Percentiles rank a stretch among this genome's conserved stretches.
phyloP scores from a whole-genome alignment of 2,797 vertebrate genomes.

The Nannoperca obscura region DNA sequence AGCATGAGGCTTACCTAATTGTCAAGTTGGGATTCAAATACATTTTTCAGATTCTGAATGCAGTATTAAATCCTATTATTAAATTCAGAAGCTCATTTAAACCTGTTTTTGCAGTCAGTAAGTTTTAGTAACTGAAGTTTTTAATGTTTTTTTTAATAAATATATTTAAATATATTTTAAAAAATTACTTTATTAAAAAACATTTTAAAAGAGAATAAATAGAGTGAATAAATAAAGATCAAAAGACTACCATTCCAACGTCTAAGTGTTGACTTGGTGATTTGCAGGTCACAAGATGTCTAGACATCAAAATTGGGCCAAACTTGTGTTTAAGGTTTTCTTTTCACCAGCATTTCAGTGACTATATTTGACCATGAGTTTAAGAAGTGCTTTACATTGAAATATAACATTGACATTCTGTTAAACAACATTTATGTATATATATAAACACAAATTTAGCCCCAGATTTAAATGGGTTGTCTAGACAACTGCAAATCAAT shows the following conservation, averaged over 20 bases:
- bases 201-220: neutral
- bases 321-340: neutral
- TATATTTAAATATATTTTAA: neutral
- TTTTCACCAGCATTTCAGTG: neutral
- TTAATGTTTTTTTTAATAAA: neutral
- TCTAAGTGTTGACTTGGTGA: neutral
- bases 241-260: neutral
- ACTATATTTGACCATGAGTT: neutral
- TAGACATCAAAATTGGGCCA: neutral
- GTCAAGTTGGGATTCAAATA: neutral
- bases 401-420: neutral
- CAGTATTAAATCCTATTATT: neutral
- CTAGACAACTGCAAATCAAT: constrained; percentile 1
- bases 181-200: neutral
- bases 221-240: neutral
- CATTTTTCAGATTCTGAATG: neutral
- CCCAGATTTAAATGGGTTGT: neutral
- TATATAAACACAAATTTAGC: neutral
- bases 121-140: neutral
- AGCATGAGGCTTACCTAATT: neutral
- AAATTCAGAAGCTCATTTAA: neutral
- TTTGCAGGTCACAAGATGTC: neutral
- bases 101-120: neutral
- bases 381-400: neutral
- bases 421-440: neutral